Evolutionary conservation across 2,113 vertebrate genomes (phyloP).

Genomic region (Callionymus lyra): DNA sequence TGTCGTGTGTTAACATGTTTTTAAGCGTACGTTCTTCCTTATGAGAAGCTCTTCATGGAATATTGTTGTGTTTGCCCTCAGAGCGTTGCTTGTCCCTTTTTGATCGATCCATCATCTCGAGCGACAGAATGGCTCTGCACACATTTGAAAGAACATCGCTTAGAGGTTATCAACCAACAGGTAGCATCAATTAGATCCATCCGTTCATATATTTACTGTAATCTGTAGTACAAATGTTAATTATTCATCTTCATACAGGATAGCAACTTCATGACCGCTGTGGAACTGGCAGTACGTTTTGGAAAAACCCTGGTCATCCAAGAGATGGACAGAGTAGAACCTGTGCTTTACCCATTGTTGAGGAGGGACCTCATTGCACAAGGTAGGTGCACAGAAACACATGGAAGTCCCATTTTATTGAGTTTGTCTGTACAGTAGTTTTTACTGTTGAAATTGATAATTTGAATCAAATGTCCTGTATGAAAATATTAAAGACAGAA

Average conservation of each 20-base stretch:
- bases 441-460: too few species aligned
- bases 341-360: constrained; percentile 87
- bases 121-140: constrained; percentile 89
- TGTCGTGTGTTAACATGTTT: neutral
- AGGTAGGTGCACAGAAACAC: constrained; percentile 60
- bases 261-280: constrained; percentile 80
- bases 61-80: constrained; percentile 22
- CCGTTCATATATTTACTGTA: neutral
- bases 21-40: too few species aligned
- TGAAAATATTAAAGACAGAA: too few species aligned
- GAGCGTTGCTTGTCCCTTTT: constrained; percentile 88
- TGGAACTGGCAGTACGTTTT: constrained; percentile 93
- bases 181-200: constrained; percentile 39
- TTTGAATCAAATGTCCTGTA: too few species aligned
- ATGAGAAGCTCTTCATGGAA: too few species aligned
- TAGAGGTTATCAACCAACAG: constrained; percentile 94
- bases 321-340: constrained; percentile 92
- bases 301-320: constrained; percentile 96
- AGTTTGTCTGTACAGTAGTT: neutral
- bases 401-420: neutral
- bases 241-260: constrained; percentile 64
- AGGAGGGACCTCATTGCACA: constrained; percentile 88
- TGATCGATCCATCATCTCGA: constrained; percentile 89
- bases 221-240: neutral
- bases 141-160: constrained; percentile 79